Evolutionary conservation across 1,140 invertebrate genomes (phyloP).

Genomic region (Alviniconcha marisindica): DNA sequence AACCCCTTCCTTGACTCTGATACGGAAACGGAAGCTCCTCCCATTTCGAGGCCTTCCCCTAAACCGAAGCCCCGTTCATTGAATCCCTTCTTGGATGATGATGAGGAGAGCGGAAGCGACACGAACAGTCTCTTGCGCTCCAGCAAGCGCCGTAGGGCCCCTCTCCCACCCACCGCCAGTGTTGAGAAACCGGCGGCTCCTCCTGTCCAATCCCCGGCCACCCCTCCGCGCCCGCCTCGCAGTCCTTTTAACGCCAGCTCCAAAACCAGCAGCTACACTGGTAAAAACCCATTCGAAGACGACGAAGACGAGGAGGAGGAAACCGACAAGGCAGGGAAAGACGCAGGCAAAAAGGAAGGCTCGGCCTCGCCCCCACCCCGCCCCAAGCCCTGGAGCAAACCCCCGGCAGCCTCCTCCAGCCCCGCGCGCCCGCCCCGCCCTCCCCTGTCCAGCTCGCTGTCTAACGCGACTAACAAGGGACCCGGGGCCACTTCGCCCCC

Average conservation of each 20-base stretch:
- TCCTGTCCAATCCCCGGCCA: conserved; percentile 26
- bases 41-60: not conserved
- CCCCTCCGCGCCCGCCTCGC: conserved; percentile 9
- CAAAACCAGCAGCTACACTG: not conserved
- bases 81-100: not conserved
- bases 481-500: not conserved
- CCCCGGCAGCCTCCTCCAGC: not conserved
- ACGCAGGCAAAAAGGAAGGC: not conserved
- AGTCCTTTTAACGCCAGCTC: not conserved
- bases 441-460: not conserved
- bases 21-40: not conserved
- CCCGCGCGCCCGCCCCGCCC: not conserved
- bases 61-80: conserved; percentile 7
- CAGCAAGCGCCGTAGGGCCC: conserved; percentile 29
- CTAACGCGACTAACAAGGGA: not conserved
- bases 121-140: conserved; percentile 30
- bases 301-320: conserved; percentile 20
- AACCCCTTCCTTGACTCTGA: conserved; percentile 32
- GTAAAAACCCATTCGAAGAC: conserved; percentile 23
- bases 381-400: conserved; percentile 8
- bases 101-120: conserved; percentile 12
- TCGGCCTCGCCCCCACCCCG: conserved; percentile 3
- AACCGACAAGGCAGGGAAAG: not conserved
- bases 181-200: not conserved
- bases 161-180: not conserved